These are phyloP conservation scores for Tetramorium simillimum DNA, from an alignment of 1,140 invertebrate species.

Conservation along the genomic window DNA sequence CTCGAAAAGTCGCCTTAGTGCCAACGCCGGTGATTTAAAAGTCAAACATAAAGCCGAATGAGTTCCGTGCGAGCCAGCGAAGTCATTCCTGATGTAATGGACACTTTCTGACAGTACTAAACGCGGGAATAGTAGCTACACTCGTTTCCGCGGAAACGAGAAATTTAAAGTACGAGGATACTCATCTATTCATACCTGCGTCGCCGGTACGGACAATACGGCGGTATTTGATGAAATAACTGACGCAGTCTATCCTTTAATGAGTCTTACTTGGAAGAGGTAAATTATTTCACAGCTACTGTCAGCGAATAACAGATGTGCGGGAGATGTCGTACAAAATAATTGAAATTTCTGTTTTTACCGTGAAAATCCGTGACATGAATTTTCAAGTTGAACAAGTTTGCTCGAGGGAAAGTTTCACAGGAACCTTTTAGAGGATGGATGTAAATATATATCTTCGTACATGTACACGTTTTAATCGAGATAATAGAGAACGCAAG, in stretches of 20 bases:
- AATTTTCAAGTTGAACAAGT: background rate
- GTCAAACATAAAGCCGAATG: constrained; percentile 48
- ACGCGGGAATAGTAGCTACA: constrained; percentile 52
- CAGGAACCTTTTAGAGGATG: background rate
- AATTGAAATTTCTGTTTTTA: constrained; percentile 37
- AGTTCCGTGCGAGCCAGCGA: constrained; percentile 12
- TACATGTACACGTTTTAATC: constrained; percentile 7
- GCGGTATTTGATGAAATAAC: constrained; percentile 41
- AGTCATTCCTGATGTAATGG: constrained; percentile 52
- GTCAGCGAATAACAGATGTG: background rate
- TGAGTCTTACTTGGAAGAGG: background rate
- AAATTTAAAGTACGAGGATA: constrained; percentile 49
- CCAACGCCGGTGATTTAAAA: constrained; percentile 44
- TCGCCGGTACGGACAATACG: constrained; percentile 31
- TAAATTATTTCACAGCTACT: constrained; percentile 32
- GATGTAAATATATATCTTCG: background rate
- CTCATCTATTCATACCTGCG: background rate
- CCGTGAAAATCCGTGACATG: background rate
- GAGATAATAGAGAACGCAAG: constrained; percentile 6
- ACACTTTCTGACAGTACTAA: constrained; percentile 57
- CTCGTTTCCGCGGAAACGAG: constrained; percentile 47
- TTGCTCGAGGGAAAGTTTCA: background rate
- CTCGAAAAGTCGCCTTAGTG: constrained; percentile 6
- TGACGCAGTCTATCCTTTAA: constrained; percentile 11
- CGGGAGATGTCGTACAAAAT: background rate